Evolutionary conservation across 2,797 vertebrate genomes (phyloP), one percentile per base, ranked within the genome.

Genomic region (Thalassophryne amazonica): DNA sequence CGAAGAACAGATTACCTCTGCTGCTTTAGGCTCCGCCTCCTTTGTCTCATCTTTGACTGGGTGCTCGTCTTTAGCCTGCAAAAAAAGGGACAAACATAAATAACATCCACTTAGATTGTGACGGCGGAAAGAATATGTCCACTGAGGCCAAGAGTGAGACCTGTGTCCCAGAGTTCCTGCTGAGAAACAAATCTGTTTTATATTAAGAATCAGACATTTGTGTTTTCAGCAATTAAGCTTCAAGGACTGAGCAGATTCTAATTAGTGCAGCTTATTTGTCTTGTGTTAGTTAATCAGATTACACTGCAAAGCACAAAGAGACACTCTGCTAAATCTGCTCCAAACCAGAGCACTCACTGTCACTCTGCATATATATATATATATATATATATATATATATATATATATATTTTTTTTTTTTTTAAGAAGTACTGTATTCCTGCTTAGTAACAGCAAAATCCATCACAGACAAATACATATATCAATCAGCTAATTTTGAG

Each of bases 21-120:
- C 48, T 43, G 32, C 36, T 65, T 74, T 75, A 5, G 53, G 49
- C 29, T 81, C 72, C 27, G 15, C 16, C 8, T 64, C 32, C 35
- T 83, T 56, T 2, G 39, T 45, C 59, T 78, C 66, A 5, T 56
- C 60, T 47, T 6, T 72, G 1, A 34, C 57, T 15, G 48, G 40
- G 28, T 60, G 59, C 35, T 78, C 69, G 3, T 73, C 69, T 29
- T 74, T 38, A 30, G 61, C 48, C 97, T 99, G 86, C 73, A 87
- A 28, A 41, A 24, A 3, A 45, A 40, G 20, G 8, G 23, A 12
- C n/a, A 47, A 4, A 8, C 7, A 21, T 4, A 52, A 76, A 62
- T 46, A 49, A 49, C 78, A 40, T 16, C 64, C 13, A 53, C 8
- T 36, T 20, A 54, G 3, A 40, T 2, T 3, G 7, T 34, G 13